Evolutionary conservation across 2,113 vertebrate species (phyloP).

Genomic region (Neotragus pygmaeus): DNA sequence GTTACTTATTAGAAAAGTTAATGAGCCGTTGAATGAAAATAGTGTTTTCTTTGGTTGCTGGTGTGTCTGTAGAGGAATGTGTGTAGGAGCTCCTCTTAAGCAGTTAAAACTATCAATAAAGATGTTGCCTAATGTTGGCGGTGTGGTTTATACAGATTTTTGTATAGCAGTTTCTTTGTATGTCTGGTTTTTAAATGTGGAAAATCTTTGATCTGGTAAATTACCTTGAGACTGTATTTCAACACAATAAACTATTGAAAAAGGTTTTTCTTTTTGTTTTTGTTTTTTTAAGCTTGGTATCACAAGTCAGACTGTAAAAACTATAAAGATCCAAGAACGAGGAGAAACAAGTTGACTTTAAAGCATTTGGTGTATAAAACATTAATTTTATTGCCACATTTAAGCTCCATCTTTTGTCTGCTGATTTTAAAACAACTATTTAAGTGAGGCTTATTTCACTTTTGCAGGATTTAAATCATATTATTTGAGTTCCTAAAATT

Average conservation of each 20-base stretch:
- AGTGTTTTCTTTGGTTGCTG: neutral
- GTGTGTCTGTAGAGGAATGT: neutral
- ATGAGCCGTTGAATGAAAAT: neutral
- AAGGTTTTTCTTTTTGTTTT: neutral
- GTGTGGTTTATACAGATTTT: neutral
- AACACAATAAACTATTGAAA: neutral
- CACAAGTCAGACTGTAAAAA: neutral
- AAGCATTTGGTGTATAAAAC: neutral
- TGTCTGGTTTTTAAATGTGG: neutral
- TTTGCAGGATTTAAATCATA: neutral
- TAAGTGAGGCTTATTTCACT: neutral
- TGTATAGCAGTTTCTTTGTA: neutral
- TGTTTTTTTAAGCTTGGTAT: neutral
- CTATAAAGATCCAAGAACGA: neutral
- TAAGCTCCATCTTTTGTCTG: neutral
- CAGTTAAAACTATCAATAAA: neutral
- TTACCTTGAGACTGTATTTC: neutral
- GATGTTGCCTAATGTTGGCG: neutral
- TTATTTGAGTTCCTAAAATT: conserved; percentile 11
- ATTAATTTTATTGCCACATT: neutral
- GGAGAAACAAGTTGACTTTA: neutral
- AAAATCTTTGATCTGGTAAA: neutral
- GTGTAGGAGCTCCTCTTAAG: neutral
- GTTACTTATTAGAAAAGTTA: neutral
- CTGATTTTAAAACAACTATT: neutral